Conservation (phyloP, 2,888 invertebrate genomes). For the Sinotaia quadrata region DNA sequence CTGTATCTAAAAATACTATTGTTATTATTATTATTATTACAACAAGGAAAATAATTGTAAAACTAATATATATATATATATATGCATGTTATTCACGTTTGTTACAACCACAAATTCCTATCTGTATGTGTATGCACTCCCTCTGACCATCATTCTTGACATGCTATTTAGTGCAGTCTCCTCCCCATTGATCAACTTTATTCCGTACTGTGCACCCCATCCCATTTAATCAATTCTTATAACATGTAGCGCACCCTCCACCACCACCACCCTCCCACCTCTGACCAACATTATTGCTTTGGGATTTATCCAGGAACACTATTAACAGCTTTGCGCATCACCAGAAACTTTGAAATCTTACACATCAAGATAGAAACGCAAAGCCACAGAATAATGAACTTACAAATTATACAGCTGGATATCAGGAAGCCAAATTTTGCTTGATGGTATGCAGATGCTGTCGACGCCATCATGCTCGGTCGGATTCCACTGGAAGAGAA, state of each 20-base stretch:
- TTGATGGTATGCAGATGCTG: conserved; percentile 52
- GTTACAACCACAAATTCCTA: too few species aligned
- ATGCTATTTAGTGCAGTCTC: neutral
- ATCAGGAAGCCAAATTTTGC: conserved; percentile 60
- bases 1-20: too few species aligned
- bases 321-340: neutral
- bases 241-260: neutral
- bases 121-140: too few species aligned
- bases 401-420: conserved; percentile 62
- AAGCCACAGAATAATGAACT: conserved; percentile 32
- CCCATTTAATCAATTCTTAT: neutral
- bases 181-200: neutral
- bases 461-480: conserved; percentile 47
- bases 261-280: too few species aligned
- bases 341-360: neutral
- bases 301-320: too few species aligned
- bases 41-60: too few species aligned
- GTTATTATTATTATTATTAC: too few species aligned
- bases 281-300: too few species aligned
- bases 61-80: too few species aligned
- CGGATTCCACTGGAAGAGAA: conserved; percentile 65
- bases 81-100: too few species aligned
- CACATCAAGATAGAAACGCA: neutral
- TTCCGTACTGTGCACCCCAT: neutral
- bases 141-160: too few species aligned